phyloP scores from a whole-genome alignment of 37 sponge, comb jelly and placozoan genomes.

The Ianthella basta region DNA sequence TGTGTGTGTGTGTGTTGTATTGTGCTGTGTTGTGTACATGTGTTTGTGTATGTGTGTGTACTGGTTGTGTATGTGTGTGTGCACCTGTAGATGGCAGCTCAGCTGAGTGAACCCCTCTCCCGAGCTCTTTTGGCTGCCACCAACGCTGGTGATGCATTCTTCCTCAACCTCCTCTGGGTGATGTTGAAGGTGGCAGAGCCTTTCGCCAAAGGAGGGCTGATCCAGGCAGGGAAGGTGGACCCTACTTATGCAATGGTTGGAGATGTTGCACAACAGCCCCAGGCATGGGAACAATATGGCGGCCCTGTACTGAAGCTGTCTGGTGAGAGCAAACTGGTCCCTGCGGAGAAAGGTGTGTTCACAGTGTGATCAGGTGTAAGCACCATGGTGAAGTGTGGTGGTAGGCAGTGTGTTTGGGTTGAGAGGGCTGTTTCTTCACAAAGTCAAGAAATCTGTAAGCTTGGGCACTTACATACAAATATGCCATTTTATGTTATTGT shows the following conservation, averaged over 20 bases:
- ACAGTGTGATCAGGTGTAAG: background rate
- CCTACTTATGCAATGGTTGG: slow-evolving; percentile 52
- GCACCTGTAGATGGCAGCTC: background rate
- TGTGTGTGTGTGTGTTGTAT: background rate
- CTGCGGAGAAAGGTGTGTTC: slow-evolving; percentile 6
- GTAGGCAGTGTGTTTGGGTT: too few relatives aligned
- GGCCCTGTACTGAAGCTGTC: slow-evolving; percentile 55
- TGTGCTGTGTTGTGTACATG: background rate
- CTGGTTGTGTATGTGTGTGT: background rate
- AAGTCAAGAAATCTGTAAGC: too few relatives aligned
- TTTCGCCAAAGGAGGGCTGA: slow-evolving; percentile 33
- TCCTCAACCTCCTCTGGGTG: slow-evolving; percentile 83
- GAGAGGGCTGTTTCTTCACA: too few relatives aligned
- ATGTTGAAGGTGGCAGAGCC: slow-evolving; percentile 65
- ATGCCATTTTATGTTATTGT: too few relatives aligned
- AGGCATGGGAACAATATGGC: slow-evolving; percentile 23
- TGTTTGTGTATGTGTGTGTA: background rate
- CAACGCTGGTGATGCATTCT: slow-evolving; percentile 85
- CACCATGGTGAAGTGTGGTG: background rate
- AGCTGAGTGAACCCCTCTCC: background rate
- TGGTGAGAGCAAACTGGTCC: slow-evolving; percentile 52
- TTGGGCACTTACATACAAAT: too few relatives aligned
- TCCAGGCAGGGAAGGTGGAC: slow-evolving; percentile 40
- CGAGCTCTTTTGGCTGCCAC: background rate
- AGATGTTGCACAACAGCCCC: background rate